A percentile compares a stretch with the other conserved stretches of the same genome.
Conservation (phyloP, 2,113 vertebrate species). For the Galemys pyrenaicus region DNA sequence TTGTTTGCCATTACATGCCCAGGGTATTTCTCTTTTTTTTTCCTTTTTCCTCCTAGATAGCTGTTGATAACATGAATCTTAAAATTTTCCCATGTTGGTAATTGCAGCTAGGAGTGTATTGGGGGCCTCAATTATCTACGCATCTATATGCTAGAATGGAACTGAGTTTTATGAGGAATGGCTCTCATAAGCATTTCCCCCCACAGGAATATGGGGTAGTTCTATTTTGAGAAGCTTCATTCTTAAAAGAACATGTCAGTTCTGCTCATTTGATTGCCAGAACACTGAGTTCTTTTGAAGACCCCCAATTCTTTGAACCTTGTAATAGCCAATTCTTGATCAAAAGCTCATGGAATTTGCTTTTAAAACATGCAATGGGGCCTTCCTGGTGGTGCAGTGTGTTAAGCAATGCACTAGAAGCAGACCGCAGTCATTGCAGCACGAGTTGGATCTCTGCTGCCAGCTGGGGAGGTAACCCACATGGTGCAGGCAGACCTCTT, state of each 20-base stretch:
- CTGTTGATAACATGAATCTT: background rate
- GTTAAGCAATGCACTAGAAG: too few species aligned
- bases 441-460: too few species aligned
- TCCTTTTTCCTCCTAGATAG: background rate
- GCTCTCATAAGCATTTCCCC: background rate
- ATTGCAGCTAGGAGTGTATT: slow-evolving; percentile 16
- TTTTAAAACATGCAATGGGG: background rate
- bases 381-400: too few species aligned
- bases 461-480: too few species aligned
- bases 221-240: background rate
- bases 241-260: background rate
- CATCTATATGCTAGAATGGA: background rate
- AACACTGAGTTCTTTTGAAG: background rate
- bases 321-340: background rate
- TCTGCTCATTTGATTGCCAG: background rate
- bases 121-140: background rate
- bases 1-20: background rate
- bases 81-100: background rate
- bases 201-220: background rate
- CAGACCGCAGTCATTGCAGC: too few species aligned
- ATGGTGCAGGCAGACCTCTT: too few species aligned
- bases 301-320: background rate
- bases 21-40: background rate
- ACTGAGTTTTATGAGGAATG: slow-evolving; percentile 9
- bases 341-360: background rate